Evolutionary conservation across 23 tunicate genomes (phyloP), one percentile per base, ranked within the genome.

Genomic region (Styela clava): DNA sequence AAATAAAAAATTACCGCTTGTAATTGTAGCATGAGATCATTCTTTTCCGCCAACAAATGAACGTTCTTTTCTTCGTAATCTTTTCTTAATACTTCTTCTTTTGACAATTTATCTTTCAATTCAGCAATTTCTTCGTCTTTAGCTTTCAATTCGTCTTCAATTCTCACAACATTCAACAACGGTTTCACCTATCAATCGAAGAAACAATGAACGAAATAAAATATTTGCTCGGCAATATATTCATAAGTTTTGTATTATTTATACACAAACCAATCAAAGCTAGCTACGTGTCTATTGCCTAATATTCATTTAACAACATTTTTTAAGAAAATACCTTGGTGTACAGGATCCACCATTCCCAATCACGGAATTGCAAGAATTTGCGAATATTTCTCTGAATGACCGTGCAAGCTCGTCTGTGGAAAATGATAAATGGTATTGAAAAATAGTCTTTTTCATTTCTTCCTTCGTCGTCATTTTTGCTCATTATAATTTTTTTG

Each of bases 331-430:
- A 5, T 74, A 91, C 97, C 87, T 93, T 93, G 78, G 94, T 93
- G 84, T 93, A 93, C 34, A 93, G 85, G 34, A 70, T 94, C 98
- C 94, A 88, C 98, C 98, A 94, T 64, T 94, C 95, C 98, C 98
- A 94, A 56, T 94, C 98, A 79, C 95, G 94, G 91, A 94, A 94
- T 67, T 85, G 91, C 79, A 88, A 68, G 86, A 94, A 94, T 56
- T 84, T 85, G 25, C 94, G 73, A 74, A 94, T 89, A 83, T 94
- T 94, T 25, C 98, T 85, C 71, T 94, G 98, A 34, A 94, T 94
- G 69, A 83, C 94, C 24, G 83, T 72, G 25, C 86, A 78, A 24
- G 97, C 99, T 36, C 92, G 97, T 69, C 98, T 89, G 79, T 64
- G 26, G 63, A 56, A 32, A 31, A 32, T 18, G n/a, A 24, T 24